Percentiles rank a stretch among this genome's conserved stretches.
Conservation (phyloP, 92 coral and sea anemone species). For the Umimayanthus chanpuru region DNA sequence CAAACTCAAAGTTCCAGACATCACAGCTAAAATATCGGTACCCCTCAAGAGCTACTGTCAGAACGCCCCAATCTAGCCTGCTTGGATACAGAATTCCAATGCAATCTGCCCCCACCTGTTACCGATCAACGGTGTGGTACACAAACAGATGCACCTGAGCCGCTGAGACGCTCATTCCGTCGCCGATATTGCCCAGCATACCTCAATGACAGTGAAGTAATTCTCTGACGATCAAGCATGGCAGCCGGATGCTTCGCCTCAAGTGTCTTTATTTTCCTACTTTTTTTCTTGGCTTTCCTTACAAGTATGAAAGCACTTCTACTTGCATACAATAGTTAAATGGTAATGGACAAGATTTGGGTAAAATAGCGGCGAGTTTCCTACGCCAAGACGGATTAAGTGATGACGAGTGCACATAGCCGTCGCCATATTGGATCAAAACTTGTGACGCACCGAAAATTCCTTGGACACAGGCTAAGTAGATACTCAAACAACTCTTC, state of each 20-base stretch:
- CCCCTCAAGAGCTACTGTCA: neutral
- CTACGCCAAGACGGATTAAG: neutral
- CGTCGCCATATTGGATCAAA: slow-evolving; percentile 13
- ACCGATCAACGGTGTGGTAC: neutral
- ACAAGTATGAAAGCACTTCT: neutral
- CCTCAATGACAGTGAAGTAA: neutral
- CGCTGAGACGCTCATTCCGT: neutral
- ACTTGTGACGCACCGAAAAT: slow-evolving; percentile 3
- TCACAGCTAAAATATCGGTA: slow-evolving; percentile 5
- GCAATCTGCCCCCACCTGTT: neutral
- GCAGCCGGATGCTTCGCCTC: too few relatives aligned
- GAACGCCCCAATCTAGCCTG: slow-evolving; percentile 7
- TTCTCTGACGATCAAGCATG: too few relatives aligned
- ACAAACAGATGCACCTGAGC: neutral
- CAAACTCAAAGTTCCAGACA: neutral
- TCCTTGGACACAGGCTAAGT: slow-evolving; percentile 12
- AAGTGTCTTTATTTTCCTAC: too few relatives aligned
- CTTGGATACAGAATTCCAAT: slow-evolving; percentile 1
- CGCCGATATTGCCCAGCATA: neutral
- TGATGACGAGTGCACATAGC: neutral
- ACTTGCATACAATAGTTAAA: neutral
- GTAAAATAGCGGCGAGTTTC: neutral
- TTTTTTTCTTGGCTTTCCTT: slow-evolving; percentile 4
- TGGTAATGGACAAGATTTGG: neutral
- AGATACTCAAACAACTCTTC: slow-evolving; percentile 1